These are phyloP conservation scores for Todiramphus saurophagus DNA, from an alignment of 2,113 vertebrate genomes.

Conservation along the genomic window DNA sequence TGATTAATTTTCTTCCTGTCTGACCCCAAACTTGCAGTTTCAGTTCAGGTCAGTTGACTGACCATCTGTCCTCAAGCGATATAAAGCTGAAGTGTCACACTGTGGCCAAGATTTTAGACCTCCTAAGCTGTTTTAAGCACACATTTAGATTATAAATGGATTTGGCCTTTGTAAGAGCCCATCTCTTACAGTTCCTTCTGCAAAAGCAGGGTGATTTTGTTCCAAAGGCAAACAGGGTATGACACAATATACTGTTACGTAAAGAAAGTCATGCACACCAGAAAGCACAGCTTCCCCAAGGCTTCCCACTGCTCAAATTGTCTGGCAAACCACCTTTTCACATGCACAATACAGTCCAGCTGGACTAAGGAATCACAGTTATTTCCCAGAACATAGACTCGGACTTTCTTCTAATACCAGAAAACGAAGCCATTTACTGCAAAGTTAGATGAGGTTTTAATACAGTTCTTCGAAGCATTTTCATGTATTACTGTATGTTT, in stretches of 20 bases:
- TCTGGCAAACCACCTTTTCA: not conserved
- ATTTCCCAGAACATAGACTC: not conserved
- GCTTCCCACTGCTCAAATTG: not conserved
- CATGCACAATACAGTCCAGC: not conserved
- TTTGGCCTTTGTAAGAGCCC: not conserved
- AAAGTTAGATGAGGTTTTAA: not conserved
- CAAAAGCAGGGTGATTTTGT: not conserved
- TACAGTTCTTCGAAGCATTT: not conserved
- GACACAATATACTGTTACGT: not conserved
- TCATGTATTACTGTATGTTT: not conserved
- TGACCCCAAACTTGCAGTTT: not conserved
- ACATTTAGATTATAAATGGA: not conserved
- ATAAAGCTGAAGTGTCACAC: not conserved
- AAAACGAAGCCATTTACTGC: not conserved
- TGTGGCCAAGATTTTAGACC: not conserved
- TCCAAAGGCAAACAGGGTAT: not conserved
- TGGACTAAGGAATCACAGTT: not conserved
- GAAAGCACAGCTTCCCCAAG: not conserved
- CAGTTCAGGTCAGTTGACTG: not conserved
- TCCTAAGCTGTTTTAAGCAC: not conserved
- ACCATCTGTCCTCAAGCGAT: not conserved
- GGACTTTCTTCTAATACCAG: not conserved
- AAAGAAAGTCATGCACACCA: not conserved
- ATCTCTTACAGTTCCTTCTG: not conserved
- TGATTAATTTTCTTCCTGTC: not conserved